Conservation (phyloP, 2,888 invertebrate species). For the Mimas tiliae region DNA sequence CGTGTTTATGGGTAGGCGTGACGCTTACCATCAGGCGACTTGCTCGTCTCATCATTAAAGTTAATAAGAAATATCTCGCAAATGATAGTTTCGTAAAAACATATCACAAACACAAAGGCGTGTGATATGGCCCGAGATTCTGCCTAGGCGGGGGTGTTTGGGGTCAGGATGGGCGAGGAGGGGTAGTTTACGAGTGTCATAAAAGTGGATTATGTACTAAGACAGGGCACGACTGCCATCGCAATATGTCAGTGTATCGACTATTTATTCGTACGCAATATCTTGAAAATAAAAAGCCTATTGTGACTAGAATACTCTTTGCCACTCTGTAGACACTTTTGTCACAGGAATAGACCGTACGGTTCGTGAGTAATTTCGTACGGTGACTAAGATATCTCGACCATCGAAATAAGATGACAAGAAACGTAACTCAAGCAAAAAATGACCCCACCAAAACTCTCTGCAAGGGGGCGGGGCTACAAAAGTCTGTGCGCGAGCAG, state of each 20-base stretch:
- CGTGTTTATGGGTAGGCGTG: too few relatives aligned
- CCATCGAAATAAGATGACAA: too few relatives aligned
- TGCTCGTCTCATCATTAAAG: too few relatives aligned
- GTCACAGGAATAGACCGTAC: not conserved
- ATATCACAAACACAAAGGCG: conserved; percentile 13
- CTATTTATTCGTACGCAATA: conserved; percentile 36
- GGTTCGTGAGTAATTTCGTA: too few relatives aligned
- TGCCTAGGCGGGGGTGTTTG: not conserved
- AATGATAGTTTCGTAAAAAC: conserved; percentile 10
- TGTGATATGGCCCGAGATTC: conserved; percentile 12
- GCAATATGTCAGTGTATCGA: conserved; percentile 38
- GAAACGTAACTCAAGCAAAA: too few relatives aligned
- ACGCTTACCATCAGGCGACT: too few relatives aligned
- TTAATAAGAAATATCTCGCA: not conserved
- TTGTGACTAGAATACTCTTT: not conserved
- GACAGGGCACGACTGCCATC: conserved; percentile 44
- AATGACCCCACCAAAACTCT: too few relatives aligned
- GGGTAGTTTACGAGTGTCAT: conserved; percentile 56
- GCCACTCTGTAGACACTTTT: not conserved
- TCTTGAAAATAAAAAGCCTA: not conserved
- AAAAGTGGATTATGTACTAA: conserved; percentile 55
- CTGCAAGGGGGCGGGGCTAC: too few relatives aligned
- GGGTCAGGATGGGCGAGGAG: conserved; percentile 1
- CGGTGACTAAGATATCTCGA: too few relatives aligned
- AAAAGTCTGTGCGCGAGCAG: too few relatives aligned